Evolutionary conservation across 2,888 invertebrate species (phyloP).

Genomic region (Leptinotarsa juncta): DNA sequence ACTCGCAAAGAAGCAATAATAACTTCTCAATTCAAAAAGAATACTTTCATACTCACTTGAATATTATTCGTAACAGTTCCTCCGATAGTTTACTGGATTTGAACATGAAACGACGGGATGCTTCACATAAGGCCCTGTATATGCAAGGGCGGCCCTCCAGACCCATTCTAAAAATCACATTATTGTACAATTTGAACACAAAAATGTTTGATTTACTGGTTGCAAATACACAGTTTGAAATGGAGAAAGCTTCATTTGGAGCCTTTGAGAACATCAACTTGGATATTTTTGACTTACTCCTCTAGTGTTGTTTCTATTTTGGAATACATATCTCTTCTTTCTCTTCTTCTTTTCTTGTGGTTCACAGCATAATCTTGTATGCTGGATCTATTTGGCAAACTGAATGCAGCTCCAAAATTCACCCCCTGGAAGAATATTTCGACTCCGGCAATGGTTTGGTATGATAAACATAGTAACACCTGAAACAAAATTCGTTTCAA

Average conservation of each 20-base stretch:
- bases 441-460: constrained; percentile 66
- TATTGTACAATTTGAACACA: not conserved
- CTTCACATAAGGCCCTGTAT: constrained; percentile 79
- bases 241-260: too few relatives aligned
- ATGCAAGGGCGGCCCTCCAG: constrained; percentile 79
- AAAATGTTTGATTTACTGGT: too few relatives aligned
- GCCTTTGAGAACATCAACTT: too few relatives aligned
- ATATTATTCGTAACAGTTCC: constrained; percentile 77
- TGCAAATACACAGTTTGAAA: too few relatives aligned
- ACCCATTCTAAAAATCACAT: constrained; percentile 73
- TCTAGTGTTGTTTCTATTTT: constrained; percentile 47
- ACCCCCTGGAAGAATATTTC: constrained; percentile 75
- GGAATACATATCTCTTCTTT: constrained; percentile 47
- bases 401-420: constrained; percentile 81
- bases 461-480: constrained; percentile 68
- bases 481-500: constrained; percentile 52
- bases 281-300: constrained; percentile 40
- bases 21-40: not conserved
- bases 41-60: constrained; percentile 68
- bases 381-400: constrained; percentile 75
- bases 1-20: too few relatives aligned
- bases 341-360: constrained; percentile 39
- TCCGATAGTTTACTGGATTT: constrained; percentile 72
- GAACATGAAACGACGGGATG: constrained; percentile 72
- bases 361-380: constrained; percentile 31